Conservation (phyloP, 2,888 invertebrate species). For the Acholoe squamosa region DNA sequence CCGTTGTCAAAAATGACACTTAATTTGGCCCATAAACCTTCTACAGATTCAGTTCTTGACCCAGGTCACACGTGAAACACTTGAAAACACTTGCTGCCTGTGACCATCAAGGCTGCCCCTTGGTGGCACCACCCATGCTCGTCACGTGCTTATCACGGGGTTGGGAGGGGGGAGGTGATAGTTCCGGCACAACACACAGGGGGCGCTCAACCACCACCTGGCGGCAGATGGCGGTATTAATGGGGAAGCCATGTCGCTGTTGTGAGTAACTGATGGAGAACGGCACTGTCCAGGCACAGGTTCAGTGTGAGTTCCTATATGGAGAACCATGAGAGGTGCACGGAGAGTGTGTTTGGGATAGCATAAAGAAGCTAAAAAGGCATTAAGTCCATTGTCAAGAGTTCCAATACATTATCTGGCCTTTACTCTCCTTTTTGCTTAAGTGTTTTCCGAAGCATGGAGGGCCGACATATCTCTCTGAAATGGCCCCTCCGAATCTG, state of each 20-base stretch:
- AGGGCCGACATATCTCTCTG: too few species aligned
- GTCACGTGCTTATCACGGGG: constrained; percentile 14
- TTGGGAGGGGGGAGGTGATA: background rate
- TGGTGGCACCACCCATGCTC: background rate
- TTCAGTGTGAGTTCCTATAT: background rate
- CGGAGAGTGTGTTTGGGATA: background rate
- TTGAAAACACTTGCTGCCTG: too few species aligned
- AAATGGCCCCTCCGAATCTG: too few species aligned
- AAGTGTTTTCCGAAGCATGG: too few species aligned
- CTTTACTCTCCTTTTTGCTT: too few species aligned
- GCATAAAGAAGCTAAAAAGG: background rate
- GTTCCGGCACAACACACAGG: background rate
- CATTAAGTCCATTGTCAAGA: too few species aligned
- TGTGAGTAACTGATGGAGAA: background rate
- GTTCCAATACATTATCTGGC: too few species aligned
- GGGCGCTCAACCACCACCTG: background rate
- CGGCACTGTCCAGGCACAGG: background rate
- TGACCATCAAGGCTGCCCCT: too few species aligned
- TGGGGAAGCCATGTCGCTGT: background rate
- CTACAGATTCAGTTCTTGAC: too few species aligned
- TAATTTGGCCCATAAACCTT: too few species aligned
- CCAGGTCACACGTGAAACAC: too few species aligned
- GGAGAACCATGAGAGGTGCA: background rate
- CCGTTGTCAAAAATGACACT: too few species aligned
- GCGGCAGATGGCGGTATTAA: constrained; percentile 35